Conservation (phyloP, 2,113 vertebrate genomes). For the Pogonocichla stellata region DNA sequence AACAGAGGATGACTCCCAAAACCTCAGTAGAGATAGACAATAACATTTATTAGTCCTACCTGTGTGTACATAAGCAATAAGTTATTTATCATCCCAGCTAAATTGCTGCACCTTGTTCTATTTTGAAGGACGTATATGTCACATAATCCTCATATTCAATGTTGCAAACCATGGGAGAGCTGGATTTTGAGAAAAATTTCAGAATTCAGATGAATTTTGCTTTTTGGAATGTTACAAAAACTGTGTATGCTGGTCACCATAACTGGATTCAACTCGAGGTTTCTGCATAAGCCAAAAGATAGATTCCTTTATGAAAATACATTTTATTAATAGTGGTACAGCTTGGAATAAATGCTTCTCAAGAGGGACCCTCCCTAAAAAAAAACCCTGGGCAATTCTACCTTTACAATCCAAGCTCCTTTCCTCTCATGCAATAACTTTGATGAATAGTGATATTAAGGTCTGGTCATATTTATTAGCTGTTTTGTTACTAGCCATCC, state of each 20-base stretch:
- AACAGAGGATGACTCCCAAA: background rate
- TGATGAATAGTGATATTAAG: background rate
- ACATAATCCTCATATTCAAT: background rate
- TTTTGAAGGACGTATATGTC: background rate
- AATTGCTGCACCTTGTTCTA: background rate
- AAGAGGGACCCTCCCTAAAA: background rate
- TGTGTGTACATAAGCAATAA: background rate
- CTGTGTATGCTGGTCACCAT: rapidly evolving
- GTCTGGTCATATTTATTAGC: background rate
- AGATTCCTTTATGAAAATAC: background rate
- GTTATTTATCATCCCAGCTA: background rate
- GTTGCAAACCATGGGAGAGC: background rate
- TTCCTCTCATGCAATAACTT: background rate
- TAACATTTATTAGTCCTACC: background rate
- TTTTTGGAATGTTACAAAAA: background rate
- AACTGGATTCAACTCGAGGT: rapidly evolving
- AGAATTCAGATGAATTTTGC: background rate
- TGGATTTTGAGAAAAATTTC: background rate
- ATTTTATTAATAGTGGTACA: background rate
- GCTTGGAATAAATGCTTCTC: background rate
- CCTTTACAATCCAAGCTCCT: background rate
- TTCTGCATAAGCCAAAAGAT: background rate
- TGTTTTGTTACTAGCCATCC: rapidly evolving
- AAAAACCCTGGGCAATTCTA: background rate
- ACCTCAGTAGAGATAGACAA: background rate